Percentiles rank a stretch among this genome's conserved stretches.
Conservation (phyloP, 1,140 invertebrate genomes). For the Brachionus calyciflorus region DNA sequence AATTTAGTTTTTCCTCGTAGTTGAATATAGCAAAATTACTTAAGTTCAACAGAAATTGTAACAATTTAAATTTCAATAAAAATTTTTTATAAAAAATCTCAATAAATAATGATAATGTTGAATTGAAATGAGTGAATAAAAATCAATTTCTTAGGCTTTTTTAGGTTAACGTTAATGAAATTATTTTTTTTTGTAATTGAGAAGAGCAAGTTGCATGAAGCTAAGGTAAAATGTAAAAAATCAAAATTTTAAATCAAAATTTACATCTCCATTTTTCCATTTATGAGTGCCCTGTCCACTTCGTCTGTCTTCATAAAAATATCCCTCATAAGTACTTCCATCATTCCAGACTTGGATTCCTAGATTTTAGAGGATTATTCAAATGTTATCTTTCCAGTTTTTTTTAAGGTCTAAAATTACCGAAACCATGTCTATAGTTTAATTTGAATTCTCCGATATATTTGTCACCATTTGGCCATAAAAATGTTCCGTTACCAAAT, state of each 20-base stretch:
- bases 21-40: too few species aligned
- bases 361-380: slow-evolving; percentile 44
- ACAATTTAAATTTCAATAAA: too few species aligned
- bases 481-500: slow-evolving; percentile 54
- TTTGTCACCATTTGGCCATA: slow-evolving; percentile 58
- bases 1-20: too few species aligned
- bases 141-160: too few species aligned
- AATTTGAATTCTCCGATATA: slow-evolving; percentile 57
- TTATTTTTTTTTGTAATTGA: too few species aligned
- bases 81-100: too few species aligned
- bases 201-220: too few species aligned
- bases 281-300: slow-evolving; percentile 55
- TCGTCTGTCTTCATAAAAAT: slow-evolving; percentile 55
- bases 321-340: slow-evolving; percentile 55
- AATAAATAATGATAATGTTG: too few species aligned
- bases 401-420: slow-evolving; percentile 48
- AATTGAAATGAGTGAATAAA: too few species aligned
- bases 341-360: slow-evolving; percentile 58
- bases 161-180: too few species aligned
- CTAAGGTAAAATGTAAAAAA: not conserved
- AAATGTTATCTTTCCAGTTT: not conserved
- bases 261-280: slow-evolving; percentile 53
- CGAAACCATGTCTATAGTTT: slow-evolving; percentile 55
- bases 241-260: not conserved
- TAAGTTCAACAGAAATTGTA: too few species aligned